Conservation (phyloP, 2,797 vertebrate species). For the Hoplostethus atlanticus region DNA sequence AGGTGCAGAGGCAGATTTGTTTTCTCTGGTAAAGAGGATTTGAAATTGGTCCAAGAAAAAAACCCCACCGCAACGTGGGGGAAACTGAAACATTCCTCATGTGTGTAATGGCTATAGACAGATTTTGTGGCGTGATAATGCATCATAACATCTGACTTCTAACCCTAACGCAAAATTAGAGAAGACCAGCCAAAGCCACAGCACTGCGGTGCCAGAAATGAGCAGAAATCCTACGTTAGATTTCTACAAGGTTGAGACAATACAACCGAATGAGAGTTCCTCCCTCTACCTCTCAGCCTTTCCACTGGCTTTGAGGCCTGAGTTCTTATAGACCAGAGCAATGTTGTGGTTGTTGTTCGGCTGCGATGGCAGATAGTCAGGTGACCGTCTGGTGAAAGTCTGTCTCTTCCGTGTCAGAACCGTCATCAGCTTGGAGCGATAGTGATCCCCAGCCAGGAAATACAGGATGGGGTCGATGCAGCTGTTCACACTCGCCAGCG, state of each 20-base stretch:
- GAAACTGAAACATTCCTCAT: conserved; percentile 3
- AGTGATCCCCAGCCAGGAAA: conserved; percentile 92
- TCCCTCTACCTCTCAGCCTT: conserved; percentile 43
- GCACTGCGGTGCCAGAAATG: background rate
- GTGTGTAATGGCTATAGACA: background rate
- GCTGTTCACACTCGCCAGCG: conserved; percentile 94
- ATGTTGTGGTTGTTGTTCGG: conserved; percentile 54
- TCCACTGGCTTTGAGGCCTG: conserved; percentile 31
- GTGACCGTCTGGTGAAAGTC: conserved; percentile 30
- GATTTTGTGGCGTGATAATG: background rate
- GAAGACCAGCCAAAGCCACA: background rate
- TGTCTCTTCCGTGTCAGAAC: conserved; percentile 61
- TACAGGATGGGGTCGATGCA: conserved; percentile 95
- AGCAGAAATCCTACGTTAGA: background rate
- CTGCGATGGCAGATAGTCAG: conserved; percentile 23
- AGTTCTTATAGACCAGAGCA: conserved; percentile 62
- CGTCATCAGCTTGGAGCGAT: conserved; percentile 82
- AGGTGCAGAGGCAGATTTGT: conserved; percentile 23
- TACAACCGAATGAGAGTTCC: background rate
- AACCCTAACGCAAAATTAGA: conserved; percentile 27
- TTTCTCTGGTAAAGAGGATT: conserved; percentile 23
- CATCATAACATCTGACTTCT: background rate
- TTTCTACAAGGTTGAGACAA: conserved; percentile 1
- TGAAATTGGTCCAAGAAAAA: conserved; percentile 25
- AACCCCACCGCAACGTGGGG: conserved; percentile 8